Conservation (phyloP, 2,888 invertebrate genomes). For the Pimpla rufipes region DNA sequence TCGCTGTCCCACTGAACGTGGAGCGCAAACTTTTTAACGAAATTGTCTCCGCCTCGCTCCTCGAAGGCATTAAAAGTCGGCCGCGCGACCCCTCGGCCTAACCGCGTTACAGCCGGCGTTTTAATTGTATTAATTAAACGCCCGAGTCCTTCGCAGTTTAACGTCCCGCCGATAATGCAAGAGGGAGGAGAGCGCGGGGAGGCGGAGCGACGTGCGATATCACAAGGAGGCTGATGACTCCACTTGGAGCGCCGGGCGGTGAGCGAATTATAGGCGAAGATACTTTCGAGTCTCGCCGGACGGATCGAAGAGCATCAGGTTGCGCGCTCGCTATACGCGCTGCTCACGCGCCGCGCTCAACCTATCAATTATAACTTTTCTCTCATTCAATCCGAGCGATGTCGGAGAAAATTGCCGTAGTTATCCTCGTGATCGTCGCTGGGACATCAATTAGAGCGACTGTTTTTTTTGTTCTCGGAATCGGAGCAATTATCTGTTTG, state of each 20-base stretch:
- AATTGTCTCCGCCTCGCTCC: constrained; percentile 50
- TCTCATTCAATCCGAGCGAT: constrained; percentile 1
- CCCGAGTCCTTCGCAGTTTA: constrained; percentile 60
- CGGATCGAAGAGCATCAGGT: constrained; percentile 26
- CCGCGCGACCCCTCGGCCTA: constrained; percentile 56
- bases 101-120: constrained; percentile 59
- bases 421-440: neutral
- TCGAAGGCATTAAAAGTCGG: constrained; percentile 61
- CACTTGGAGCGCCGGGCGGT: constrained; percentile 33
- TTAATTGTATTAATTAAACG: constrained; percentile 67
- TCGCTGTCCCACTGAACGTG: neutral
- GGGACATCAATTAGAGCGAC: neutral
- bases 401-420: neutral
- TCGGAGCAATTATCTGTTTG: neutral
- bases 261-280: constrained; percentile 49
- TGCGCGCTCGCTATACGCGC: neutral
- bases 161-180: constrained; percentile 56
- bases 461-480: neutral
- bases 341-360: constrained; percentile 11
- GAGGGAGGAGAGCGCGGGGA: constrained; percentile 19
- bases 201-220: neutral
- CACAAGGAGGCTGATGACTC: constrained; percentile 20
- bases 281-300: constrained; percentile 13
- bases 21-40: constrained; percentile 42
- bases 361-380: constrained; percentile 52